Evolutionary conservation across 2,888 invertebrate genomes (phyloP), one percentile per base, ranked within the genome.

Genomic region (Drosophila antonietae): DNA sequence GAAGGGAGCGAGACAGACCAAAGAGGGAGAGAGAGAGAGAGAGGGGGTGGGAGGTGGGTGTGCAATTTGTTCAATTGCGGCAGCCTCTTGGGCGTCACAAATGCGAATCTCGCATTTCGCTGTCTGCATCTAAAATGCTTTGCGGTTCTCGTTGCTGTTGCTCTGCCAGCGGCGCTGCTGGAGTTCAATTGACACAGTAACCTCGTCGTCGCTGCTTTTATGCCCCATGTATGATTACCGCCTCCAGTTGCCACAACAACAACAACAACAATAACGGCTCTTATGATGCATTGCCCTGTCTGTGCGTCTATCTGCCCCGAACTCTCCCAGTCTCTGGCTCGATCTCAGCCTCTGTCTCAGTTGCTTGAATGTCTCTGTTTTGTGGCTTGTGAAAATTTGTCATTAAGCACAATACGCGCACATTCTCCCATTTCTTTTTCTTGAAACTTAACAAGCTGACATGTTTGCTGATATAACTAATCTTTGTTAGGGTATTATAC

Each of bases 11-110:
- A 37, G 35, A 20, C 23, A 39, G 46, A 18, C 18, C 20, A 7
- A 20, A 20, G 14, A 35, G 20, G 14, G 18, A 51, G n/a, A 14
- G 15, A 10, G 51, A 9, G 49, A 18, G 33, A 31, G 9, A 7
- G 10, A 12, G n/a, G 7, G n/a, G 41, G n/a, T 0, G 15, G 23
- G 41, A 9, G 28, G 46, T 39, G 18, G 51, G 23, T 23, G 63
- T 60, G 65, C 88, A 80, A 87, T 87, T 87, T 89, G 85, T 86
- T 86, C 79, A 82, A 87, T 89, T 89, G 88, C 82, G 72, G 76
- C 88, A 87, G 88, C 89, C 88, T 80, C 72, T 78, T 82, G 85
- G 85, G 89, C 85, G 89, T 84, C 75, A 56, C 79, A 79, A 86
- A 73, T 76, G 88, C 75, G 74, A 78, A 89, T 83, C 82, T 78